Evolutionary conservation across 2,113 vertebrate species (phyloP), one percentile per base, ranked within the genome.

Genomic region (Scopus umbretta): DNA sequence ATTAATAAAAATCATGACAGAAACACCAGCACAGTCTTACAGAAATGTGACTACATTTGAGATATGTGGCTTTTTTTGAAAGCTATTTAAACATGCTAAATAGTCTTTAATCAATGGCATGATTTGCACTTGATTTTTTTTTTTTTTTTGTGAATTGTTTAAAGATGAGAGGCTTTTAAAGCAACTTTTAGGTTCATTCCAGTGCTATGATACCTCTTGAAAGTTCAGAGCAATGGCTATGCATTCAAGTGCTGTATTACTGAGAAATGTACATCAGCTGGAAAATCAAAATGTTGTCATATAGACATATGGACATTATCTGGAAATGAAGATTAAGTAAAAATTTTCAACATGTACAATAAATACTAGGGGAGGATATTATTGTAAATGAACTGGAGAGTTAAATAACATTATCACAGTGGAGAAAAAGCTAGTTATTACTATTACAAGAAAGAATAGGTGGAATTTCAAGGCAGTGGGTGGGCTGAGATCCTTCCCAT

Each of bases 281-380:
- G 55, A 88, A 97, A 97, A 97, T 84, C 80, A 80, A 90, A 93
- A 90, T 43, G 30, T 79, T 81, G 91, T 88, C 95, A 85, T 74
- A 79, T 42, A 42, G 56, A 65, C 53, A 55, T 58, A 79, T 16
- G 8, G 81, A 93, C 16, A 42, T 82, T 89, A 91, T 88, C 63
- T 40, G 71, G 36, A 95, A 92, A 90, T 53, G 56, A 96, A 78
- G 87, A 87, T 78, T 56, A 85, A 89, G 70, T 66, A 29, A 73
- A 79, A 68, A 68, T 40, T 71, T 80, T 29, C 47, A 86, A 58
- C 14, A 9, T 0, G 2, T 34, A 62, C 16, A 50, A 43, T 49
- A 79, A 95, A 61, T 91, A 82, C 73, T 58, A 85, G 42, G 9
- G 36, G 27, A 93, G 38, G 3, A 34, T 66, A 72, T 62, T 66